Percentiles rank a stretch among this genome's conserved stretches.
Evolutionary conservation across 2,888 invertebrate species (phyloP).

Genomic region (Andrena chrysosceles): DNA sequence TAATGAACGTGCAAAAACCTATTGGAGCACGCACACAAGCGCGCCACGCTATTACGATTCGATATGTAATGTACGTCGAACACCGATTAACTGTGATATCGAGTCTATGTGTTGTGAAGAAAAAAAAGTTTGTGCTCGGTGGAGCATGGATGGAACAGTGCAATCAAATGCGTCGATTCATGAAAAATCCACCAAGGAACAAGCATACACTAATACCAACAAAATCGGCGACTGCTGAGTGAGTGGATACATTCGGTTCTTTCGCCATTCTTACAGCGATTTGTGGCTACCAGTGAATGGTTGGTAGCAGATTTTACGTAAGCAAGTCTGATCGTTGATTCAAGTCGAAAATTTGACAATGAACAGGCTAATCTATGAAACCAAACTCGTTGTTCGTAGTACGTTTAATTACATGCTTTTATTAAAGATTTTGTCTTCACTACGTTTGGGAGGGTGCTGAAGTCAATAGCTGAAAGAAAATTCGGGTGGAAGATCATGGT

Average conservation of each 20-base stretch:
- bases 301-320: neutral
- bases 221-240: constrained; percentile 3
- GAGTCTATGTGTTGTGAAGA: constrained; percentile 7
- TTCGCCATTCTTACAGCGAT: constrained; percentile 9
- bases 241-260: constrained; percentile 1
- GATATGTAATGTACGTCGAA: neutral
- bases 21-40: neutral
- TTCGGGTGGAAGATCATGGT: neutral
- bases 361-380: neutral
- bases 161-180: constrained; percentile 36
- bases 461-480: neutral
- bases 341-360: neutral
- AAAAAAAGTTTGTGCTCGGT: constrained; percentile 39
- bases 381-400: neutral
- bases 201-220: neutral
- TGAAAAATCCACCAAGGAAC: constrained; percentile 21
- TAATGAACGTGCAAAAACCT: neutral
- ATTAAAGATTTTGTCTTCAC: neutral
- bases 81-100: constrained; percentile 15
- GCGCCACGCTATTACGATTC: neutral
- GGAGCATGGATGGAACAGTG: constrained; percentile 43
- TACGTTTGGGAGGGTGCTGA: neutral
- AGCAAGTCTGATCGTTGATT: neutral
- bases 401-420: neutral
- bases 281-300: constrained; percentile 4